Conservation (phyloP, 1,140 invertebrate species). For the Lerema accius region DNA sequence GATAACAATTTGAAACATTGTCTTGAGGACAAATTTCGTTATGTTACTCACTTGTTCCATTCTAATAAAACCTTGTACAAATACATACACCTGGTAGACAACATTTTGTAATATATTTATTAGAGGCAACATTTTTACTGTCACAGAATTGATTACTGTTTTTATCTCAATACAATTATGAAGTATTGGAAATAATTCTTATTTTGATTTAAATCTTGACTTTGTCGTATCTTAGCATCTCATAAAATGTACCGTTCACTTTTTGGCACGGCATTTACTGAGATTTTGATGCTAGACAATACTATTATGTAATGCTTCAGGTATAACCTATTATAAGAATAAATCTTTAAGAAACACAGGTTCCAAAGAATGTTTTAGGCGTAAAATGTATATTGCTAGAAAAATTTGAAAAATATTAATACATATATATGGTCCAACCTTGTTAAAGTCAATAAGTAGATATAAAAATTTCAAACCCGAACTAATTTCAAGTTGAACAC, state of each 20-base stretch:
- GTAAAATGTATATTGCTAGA: no score
- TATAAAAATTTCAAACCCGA: no score
- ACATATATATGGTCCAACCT: no score
- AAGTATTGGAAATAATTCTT: constrained; percentile 10
- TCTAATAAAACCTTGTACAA: constrained; percentile 1
- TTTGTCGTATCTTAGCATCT: constrained; percentile 8
- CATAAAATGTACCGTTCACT: not conserved
- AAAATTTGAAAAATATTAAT: no score
- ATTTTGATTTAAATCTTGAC: constrained; percentile 20
- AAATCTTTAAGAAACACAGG: no score
- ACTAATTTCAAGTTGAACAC: no score
- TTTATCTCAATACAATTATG: constrained; percentile 25
- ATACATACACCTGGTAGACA: constrained; percentile 2
- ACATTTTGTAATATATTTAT: constrained; percentile 11
- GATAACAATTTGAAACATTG: not conserved
- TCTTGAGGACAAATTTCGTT: not conserved
- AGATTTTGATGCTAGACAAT: no score
- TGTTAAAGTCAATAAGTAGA: no score
- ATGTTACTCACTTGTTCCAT: not conserved
- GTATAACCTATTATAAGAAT: no score
- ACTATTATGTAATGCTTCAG: no score
- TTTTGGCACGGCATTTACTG: not conserved
- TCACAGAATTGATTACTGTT: constrained; percentile 28
- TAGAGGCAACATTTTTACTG: constrained; percentile 13
- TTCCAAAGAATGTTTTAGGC: no score